Conservation (phyloP, 2,888 invertebrate genomes). For the Laothoe populi region DNA sequence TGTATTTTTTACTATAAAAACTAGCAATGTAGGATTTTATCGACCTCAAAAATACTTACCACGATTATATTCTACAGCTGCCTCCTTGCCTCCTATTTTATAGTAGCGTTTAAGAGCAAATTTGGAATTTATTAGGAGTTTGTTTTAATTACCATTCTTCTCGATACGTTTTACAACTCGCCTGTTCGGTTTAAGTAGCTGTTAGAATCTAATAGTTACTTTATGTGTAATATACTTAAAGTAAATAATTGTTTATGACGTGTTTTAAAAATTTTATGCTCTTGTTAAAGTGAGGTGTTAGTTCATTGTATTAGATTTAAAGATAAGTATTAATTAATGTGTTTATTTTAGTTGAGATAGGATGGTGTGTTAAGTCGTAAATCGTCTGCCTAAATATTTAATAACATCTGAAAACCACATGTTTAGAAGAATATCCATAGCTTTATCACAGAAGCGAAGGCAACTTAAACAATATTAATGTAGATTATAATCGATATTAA, state of each 20-base stretch:
- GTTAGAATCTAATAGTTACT: slow-evolving; percentile 21
- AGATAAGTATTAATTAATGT: no score
- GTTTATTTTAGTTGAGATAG: no score
- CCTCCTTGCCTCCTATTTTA: background rate
- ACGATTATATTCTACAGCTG: background rate
- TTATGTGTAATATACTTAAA: slow-evolving; percentile 14
- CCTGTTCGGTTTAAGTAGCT: slow-evolving; percentile 19
- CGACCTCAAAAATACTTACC: background rate
- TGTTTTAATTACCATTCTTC: background rate
- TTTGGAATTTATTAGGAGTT: slow-evolving; percentile 10
- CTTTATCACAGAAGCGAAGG: no score
- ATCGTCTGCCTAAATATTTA: no score
- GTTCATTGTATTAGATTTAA: no score
- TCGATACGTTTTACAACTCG: slow-evolving; percentile 24
- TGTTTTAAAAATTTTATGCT: slow-evolving; percentile 12
- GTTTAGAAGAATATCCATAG: no score
- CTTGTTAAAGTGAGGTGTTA: background rate
- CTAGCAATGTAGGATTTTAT: no score
- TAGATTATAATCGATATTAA: no score
- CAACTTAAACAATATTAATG: no score
- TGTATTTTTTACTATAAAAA: no score
- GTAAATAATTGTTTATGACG: slow-evolving; percentile 21
- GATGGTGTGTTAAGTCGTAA: no score
- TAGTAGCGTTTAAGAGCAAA: background rate
- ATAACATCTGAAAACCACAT: no score